Percentiles rank a stretch among this genome's conserved stretches.
These are phyloP conservation scores for Callopanchax toddi DNA, from an alignment of 2,113 vertebrate species.

Conservation along the genomic window DNA sequence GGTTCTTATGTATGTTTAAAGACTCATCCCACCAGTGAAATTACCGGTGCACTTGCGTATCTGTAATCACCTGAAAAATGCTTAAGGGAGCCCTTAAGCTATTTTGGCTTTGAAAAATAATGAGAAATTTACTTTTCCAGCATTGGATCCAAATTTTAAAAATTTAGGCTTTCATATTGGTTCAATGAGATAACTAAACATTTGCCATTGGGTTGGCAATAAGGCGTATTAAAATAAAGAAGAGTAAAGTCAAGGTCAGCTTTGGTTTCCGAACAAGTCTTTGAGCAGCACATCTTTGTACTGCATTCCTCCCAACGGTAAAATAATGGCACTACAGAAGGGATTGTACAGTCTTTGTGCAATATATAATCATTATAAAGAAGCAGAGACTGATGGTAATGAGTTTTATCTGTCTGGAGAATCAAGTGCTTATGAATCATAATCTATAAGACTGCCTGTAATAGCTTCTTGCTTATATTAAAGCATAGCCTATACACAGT, in stretches of 20 bases:
- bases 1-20: conserved; percentile 18
- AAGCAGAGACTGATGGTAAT: conserved; percentile 65
- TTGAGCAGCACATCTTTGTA: conserved; percentile 46
- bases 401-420: conserved; percentile 69
- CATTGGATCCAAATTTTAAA: conserved; percentile 11
- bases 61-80: conserved; percentile 50
- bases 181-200: background rate
- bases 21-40: conserved; percentile 45
- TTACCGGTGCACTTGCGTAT: conserved; percentile 44
- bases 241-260: conserved; percentile 35
- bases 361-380: conserved; percentile 72
- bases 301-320: conserved; percentile 48
- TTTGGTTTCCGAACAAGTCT: conserved; percentile 46
- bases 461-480: conserved; percentile 45
- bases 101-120: conserved; percentile 47
- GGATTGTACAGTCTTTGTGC: conserved; percentile 49
- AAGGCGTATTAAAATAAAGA: conserved; percentile 46
- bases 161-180: background rate
- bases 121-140: conserved; percentile 47
- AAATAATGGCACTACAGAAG: conserved; percentile 55
- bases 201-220: conserved; percentile 10
- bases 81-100: conserved; percentile 54
- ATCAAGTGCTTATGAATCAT: conserved; percentile 66
- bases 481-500: conserved; percentile 38
- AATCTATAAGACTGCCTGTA: conserved; percentile 61